phyloP scores from a whole-genome alignment of 2,888 invertebrate genomes.

The Drosophila nr. medialis region DNA sequence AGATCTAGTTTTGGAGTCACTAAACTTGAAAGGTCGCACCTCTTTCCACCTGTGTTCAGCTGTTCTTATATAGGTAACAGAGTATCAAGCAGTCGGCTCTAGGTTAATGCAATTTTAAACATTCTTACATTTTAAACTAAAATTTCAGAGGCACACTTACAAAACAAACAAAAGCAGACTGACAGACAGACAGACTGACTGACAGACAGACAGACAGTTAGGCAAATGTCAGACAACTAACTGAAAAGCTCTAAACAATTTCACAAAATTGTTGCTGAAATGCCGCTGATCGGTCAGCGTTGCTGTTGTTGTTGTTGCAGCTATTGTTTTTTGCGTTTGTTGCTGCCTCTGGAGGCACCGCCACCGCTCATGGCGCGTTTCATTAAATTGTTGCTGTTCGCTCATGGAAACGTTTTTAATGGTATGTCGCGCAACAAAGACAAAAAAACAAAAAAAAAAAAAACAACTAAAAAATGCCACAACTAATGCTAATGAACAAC shows the following conservation, averaged over 20 bases:
- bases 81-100: not conserved
- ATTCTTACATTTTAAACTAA: not conserved
- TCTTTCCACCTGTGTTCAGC: not conserved
- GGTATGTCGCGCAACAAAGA: conserved; percentile 74
- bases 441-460: conserved; percentile 31
- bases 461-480: no score
- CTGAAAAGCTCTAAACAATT: conserved; percentile 59
- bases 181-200: conserved; percentile 6
- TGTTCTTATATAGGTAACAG: not conserved
- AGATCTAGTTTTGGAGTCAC: not conserved
- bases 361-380: conserved; percentile 54
- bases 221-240: conserved; percentile 41
- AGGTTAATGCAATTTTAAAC: not conserved
- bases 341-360: conserved; percentile 29
- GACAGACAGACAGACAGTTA: conserved; percentile 2
- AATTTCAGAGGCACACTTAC: conserved; percentile 1
- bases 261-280: conserved; percentile 50
- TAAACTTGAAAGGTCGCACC: not conserved
- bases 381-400: conserved; percentile 62
- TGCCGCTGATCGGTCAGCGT: conserved; percentile 48
- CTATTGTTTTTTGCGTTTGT: not conserved
- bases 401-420: conserved; percentile 70
- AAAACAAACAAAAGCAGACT: conserved; percentile 8
- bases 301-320: conserved; percentile 22
- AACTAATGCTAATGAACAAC: conserved; percentile 39